These are phyloP conservation scores for Amblyteles armatorius DNA, from an alignment of 2,888 invertebrate genomes.

Conservation along the genomic window DNA sequence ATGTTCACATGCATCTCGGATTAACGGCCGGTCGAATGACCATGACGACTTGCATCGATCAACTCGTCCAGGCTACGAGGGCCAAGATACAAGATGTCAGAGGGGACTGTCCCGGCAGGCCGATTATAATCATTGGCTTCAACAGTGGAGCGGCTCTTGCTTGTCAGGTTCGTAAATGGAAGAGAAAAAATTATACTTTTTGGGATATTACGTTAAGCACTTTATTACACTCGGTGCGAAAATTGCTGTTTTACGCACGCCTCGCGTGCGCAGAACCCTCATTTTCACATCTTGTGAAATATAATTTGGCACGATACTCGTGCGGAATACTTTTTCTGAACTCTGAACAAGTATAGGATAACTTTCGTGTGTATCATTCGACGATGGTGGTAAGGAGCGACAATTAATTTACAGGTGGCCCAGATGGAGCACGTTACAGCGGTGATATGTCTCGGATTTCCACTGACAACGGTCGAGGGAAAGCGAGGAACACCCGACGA, in stretches of 20 bases:
- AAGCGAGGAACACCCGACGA: conserved; percentile 92
- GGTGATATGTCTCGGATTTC: conserved; percentile 92
- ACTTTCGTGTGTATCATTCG: not conserved
- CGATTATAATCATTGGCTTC: conserved; percentile 92
- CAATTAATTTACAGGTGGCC: conserved; percentile 86
- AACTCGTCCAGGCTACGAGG: conserved; percentile 88
- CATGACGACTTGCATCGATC: conserved; percentile 87
- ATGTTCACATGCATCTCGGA: conserved; percentile 86
- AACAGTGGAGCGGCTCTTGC: conserved; percentile 92
- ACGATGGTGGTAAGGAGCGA: not conserved
- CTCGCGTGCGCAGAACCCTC: no score
- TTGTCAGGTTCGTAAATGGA: conserved; percentile 86
- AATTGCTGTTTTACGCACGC: no score
- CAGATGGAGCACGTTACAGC: conserved; percentile 90
- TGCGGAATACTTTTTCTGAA: no score
- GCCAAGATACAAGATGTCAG: conserved; percentile 90
- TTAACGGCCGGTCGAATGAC: conserved; percentile 83
- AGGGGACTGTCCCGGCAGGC: conserved; percentile 88
- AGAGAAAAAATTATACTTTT: not conserved
- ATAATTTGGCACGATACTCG: no score
- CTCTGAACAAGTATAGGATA: not conserved
- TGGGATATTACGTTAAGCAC: no score
- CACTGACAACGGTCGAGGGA: conserved; percentile 90
- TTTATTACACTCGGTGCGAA: no score
- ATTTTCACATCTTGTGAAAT: no score